Conservation (phyloP, 2,113 vertebrate genomes). For the Passer montanus region DNA sequence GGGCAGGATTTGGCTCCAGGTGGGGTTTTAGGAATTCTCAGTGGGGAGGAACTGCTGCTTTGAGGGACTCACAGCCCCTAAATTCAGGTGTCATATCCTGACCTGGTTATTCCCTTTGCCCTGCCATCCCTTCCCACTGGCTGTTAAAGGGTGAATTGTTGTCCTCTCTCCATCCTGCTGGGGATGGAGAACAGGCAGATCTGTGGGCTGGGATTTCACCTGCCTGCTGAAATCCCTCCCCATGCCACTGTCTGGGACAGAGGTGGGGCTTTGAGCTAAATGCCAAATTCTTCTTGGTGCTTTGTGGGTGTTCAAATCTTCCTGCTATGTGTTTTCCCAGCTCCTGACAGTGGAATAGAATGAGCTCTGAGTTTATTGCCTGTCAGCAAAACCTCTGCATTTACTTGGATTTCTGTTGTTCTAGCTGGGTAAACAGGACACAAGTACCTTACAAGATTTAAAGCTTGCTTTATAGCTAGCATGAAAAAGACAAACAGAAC, state of each 20-base stretch:
- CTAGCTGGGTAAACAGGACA: not conserved
- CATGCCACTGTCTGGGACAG: fast-evolving
- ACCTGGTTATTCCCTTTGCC: not conserved
- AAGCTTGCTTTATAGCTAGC: not conserved
- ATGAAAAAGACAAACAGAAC: not conserved
- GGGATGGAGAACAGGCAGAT: not conserved
- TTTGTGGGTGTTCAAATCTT: not conserved
- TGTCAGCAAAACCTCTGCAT: not conserved
- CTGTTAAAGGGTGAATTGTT: not conserved
- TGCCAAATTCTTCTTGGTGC: not conserved
- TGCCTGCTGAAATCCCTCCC: not conserved
- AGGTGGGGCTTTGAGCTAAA: not conserved
- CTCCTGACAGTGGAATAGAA: not conserved
- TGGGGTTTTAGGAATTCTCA: not conserved
- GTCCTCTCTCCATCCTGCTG: not conserved
- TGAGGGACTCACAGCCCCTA: not conserved
- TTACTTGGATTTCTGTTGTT: not conserved
- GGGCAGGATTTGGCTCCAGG: not conserved
- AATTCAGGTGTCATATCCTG: not conserved
- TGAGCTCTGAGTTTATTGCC: not conserved
- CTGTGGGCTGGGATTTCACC: not conserved
- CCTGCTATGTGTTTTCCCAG: not conserved
- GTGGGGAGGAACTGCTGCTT: not conserved
- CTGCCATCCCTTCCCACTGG: not conserved
- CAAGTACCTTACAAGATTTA: not conserved